phyloP scores from a whole-genome alignment of 2,113 vertebrate genomes.

The Bubo bubo region DNA sequence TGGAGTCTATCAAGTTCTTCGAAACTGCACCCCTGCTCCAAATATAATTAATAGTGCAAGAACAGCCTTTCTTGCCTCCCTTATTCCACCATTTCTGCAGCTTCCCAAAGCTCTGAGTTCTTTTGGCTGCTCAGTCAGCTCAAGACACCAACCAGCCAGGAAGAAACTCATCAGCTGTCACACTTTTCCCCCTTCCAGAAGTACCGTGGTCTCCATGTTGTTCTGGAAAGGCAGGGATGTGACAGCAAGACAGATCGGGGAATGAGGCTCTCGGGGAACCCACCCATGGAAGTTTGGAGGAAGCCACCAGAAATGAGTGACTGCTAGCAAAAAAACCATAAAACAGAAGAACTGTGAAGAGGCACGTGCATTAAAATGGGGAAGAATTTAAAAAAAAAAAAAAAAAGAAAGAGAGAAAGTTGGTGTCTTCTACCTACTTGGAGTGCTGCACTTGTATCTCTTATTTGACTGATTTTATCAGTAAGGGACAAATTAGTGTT shows the following conservation, averaged over 20 bases:
- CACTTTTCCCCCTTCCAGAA: neutral
- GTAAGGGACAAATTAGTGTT: neutral
- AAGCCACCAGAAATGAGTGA: neutral
- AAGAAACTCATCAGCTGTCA: neutral
- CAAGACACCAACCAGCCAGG: neutral
- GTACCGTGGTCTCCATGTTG: neutral
- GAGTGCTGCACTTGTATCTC: neutral
- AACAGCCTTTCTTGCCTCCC: neutral
- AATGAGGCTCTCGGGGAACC: neutral
- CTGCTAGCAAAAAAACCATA: neutral
- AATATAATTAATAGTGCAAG: neutral
- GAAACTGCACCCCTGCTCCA: neutral
- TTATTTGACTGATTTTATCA: neutral
- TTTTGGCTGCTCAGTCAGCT: neutral
- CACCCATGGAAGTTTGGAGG: neutral
- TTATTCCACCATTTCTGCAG: neutral
- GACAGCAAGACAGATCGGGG: neutral
- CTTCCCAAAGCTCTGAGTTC: neutral
- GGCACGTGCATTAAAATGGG: neutral
- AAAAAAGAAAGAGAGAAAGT: neutral
- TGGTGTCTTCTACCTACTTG: neutral
- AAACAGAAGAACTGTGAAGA: neutral
- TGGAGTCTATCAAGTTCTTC: neutral
- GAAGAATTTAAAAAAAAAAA: neutral
- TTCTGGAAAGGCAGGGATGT: neutral